A percentile compares a stretch with the other conserved stretches of the same genome.
phyloP scores from a whole-genome alignment of 2,113 vertebrate genomes.

The Notechis scutatus region DNA sequence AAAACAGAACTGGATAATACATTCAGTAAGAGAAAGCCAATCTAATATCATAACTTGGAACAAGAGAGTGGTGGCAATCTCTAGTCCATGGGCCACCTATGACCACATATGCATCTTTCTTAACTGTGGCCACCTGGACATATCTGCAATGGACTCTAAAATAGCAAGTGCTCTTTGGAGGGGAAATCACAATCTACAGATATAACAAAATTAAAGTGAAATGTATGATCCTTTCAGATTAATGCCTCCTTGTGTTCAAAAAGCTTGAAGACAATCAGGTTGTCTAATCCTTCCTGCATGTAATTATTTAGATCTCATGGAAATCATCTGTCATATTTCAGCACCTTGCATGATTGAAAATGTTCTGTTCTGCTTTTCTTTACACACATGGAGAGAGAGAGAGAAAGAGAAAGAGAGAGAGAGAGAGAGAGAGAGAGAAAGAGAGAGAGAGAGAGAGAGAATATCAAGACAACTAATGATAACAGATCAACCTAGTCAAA shows the following conservation, averaged over 20 bases:
- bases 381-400: not conserved
- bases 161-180: not conserved
- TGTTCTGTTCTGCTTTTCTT: not conserved
- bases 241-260: not conserved
- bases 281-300: not conserved
- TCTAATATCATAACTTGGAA: not conserved
- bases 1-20: not conserved
- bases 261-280: not conserved
- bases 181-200: not conserved
- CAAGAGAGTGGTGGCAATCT: not conserved
- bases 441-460: not conserved
- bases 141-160: not conserved
- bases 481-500: not conserved
- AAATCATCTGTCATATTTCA: not conserved
- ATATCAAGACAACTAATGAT: not conserved
- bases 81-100: not conserved
- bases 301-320: not conserved
- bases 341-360: not conserved
- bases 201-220: not conserved
- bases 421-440: not conserved
- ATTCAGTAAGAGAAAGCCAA: not conserved
- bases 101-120: not conserved
- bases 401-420: not conserved
- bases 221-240: not conserved
- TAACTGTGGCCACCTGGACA: not conserved